Base-by-base conservation (phyloP, 2,888 invertebrate genomes). In the Rotaria socialis region DNA sequence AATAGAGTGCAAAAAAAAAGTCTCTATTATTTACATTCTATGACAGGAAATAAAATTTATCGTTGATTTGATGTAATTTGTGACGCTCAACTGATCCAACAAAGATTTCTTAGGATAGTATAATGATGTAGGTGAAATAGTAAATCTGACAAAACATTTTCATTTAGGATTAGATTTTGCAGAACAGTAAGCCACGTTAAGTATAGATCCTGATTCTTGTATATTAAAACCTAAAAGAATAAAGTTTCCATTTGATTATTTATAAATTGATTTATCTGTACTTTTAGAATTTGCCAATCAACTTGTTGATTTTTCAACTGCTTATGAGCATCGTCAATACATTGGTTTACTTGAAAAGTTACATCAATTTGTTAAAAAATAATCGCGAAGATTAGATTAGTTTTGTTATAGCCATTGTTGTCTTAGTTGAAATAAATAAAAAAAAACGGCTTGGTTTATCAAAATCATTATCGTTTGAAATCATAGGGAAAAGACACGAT, bases 261-360 rank as follows among this genome's bases (percentile, higher is more conserved):
- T 24, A 56, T 56, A 58, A 8, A 50, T 50, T 50, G 14, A 50
- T n/a, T 58, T 4, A 60, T 27, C 1, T 27, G 14, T 67, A 67
- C 6, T 35, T 67, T 67, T 67, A 67, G 95, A 96, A 88, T 97
- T 99, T 92, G 95, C 94, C 0, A 95, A 95, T 89, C 95, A 96
- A 90, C 90, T 99, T 41, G 94, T 95, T 0, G 94, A 95, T 88
- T 94, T 95, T 90, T 95, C 95, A 90, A 97, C 98, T 6, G 93
- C 94, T 1, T 96, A 96, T 90, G 98, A 99, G 91, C 97, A 98
- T 91, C 93, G 94, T 3, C 94, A 95, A 3, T 99, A 98, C 91
- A 95, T 99, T 90, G 94, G 94, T 87, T 93, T 99, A 55, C 92
- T 99, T 86, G 95, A 96, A 91, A 93, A 94, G 75, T 92, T 97